Evolutionary conservation across 2,888 invertebrate genomes (phyloP), one percentile per base, ranked within the genome.

Genomic region (Psylliodes chrysocephalus): DNA sequence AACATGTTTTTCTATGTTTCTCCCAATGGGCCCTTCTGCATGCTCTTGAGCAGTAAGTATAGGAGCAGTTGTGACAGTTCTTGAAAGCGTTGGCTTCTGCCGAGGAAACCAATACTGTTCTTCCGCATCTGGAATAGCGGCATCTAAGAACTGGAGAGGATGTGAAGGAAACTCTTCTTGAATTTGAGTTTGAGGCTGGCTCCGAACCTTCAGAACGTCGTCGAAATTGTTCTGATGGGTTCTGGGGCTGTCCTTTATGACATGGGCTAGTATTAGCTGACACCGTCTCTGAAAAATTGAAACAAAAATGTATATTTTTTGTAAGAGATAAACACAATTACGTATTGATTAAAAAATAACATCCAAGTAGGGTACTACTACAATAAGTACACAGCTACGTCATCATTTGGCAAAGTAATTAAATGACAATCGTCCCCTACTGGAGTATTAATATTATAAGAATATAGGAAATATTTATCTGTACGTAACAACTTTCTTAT

Each of bases 11-110:
- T 66, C 95, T 89, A 80, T 98, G 98, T 75, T 92, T 91, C 78
- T 94, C 93, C 96, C 96, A 97, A 81, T 98, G 96, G 10, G 92
- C 89, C 66, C 93, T 86, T 18, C 98, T 88, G 81, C 97, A 98
- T 76, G 93, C 91, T 65, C 94, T 88, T 66, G 95, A 94, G 84
- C 98, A 98, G 84, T 98, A 98, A 77, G 93, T 90, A 78, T 95
- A 94, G 72, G 93, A 92, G 85, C 98, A 98, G 82, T 97, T 96
- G 85, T 96, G 96, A 83, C 95, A 96, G 74, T 92, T 93, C 82
- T 96, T 96, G 85, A 91, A 97, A 75, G 88, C 87, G 73, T 89
- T 86, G 72, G 92, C 90, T 65, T 96, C 96, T 73, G 94, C 91
- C 63, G 88, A 85, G 60, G 91, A 82, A 1, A 88, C 88, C 49